phyloP scores from a whole-genome alignment of 2,888 invertebrate species.

The Brenthis hecate region DNA sequence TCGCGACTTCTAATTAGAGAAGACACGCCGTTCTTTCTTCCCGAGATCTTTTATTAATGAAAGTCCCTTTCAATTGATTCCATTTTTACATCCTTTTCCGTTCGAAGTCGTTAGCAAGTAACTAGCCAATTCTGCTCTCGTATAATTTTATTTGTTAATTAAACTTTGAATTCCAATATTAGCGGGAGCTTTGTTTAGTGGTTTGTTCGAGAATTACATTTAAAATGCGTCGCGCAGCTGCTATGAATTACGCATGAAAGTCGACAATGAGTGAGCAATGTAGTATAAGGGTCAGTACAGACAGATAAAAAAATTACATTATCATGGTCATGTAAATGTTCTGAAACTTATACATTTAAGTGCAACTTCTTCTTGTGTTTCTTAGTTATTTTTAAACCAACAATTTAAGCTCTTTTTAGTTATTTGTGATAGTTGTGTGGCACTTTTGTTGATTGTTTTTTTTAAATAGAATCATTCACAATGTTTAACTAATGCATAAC shows the following conservation, averaged over 20 bases:
- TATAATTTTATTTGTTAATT: slow-evolving; percentile 28
- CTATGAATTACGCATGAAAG: slow-evolving; percentile 75
- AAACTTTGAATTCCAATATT: slow-evolving; percentile 19
- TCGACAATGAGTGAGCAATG: slow-evolving; percentile 63
- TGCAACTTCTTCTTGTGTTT: neutral
- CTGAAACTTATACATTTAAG: slow-evolving; percentile 3
- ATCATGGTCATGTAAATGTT: slow-evolving; percentile 8
- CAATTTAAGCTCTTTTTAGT: too few relatives aligned
- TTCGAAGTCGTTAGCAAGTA: slow-evolving; percentile 33
- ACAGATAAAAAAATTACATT: slow-evolving; percentile 22
- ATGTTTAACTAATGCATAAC: neutral
- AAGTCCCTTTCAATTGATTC: slow-evolving; percentile 73
- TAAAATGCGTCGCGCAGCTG: slow-evolving; percentile 64
- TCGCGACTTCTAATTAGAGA: slow-evolving; percentile 77
- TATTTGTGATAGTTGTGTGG: too few relatives aligned
- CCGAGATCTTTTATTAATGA: slow-evolving; percentile 71
- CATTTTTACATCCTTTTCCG: slow-evolving; percentile 63
- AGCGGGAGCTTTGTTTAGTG: slow-evolving; percentile 27
- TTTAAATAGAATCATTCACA: neutral
- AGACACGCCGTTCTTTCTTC: slow-evolving; percentile 64
- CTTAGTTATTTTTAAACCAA: too few relatives aligned
- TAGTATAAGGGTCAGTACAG: slow-evolving; percentile 47
- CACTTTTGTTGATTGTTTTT: too few relatives aligned
- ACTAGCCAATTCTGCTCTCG: slow-evolving; percentile 28
- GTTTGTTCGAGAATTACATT: slow-evolving; percentile 62